A percentile compares a stretch with the other conserved stretches of the same genome.
Evolutionary conservation across 2,797 vertebrate genomes (phyloP).

Genomic region (Aplochiton taeniatus): DNA sequence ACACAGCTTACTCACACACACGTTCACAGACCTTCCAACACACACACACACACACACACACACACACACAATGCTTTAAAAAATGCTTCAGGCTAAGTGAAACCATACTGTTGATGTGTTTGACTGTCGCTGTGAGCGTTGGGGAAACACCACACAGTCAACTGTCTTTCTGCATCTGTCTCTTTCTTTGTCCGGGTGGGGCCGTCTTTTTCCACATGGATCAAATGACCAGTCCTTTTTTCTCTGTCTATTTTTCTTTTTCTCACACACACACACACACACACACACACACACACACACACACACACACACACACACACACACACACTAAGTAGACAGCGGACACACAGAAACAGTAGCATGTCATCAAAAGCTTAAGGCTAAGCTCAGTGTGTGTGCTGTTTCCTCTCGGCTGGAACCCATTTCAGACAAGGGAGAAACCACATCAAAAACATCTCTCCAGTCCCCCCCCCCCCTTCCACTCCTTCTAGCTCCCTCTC

Average conservation of each 20-base stretch:
- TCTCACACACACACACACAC: background rate
- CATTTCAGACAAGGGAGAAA: constrained; percentile 59
- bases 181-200: constrained; percentile 24
- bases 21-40: background rate
- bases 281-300: background rate
- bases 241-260: background rate
- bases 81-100: too few relatives aligned
- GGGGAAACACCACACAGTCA: background rate
- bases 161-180: background rate
- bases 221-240: background rate
- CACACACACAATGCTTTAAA: background rate
- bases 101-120: too few relatives aligned
- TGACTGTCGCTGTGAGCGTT: too few relatives aligned
- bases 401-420: constrained; percentile 64
- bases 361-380: constrained; percentile 64
- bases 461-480: constrained; percentile 33
- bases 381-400: constrained; percentile 44
- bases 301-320: constrained; percentile 19
- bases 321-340: constrained; percentile 12
- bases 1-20: background rate
- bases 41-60: constrained; percentile 4
- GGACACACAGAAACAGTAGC: constrained; percentile 55
- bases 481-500: constrained; percentile 31
- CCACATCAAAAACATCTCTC: constrained; percentile 67
- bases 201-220: background rate